Base-by-base conservation (phyloP, 2,113 vertebrate species). In the Mesocricetus auratus region DNA sequence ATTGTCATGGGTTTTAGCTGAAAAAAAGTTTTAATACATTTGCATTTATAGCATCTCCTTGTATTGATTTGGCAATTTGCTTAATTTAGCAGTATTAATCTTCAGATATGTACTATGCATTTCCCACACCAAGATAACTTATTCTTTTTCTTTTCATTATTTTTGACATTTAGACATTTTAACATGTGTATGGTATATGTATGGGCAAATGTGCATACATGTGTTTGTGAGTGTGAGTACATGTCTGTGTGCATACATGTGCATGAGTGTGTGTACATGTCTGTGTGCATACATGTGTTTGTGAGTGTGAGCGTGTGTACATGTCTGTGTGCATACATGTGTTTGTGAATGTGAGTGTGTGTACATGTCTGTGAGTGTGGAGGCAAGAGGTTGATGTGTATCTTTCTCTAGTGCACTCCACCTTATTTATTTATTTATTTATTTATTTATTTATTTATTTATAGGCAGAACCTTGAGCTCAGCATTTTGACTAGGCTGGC, bases 131-230 rank as follows among this genome's bases (percentile, higher is more conserved):
- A 26, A 45, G 39, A 8, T 83, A 81, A 36, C 73, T 66, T 92
- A 53, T 53, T 96, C 31, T 88, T 92, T 95, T 97, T 91, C 50
- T 92, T 74, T 77, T 87, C 39, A 62, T 21, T 94, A 29, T 83
- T 73, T 97, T 95, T 79, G 64, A 89, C 53, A 68, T 69, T 97
- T 93, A 94, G 42, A 66, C 74, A 88, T 89, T 93, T 87, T 22
- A 53, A 56, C 24, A 1, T 13, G 12, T 15, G 21, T 82, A 58
- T 4, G 36, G 21, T 29, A 62, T 42, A 62, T 31, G 15, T 62
- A 42, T 60, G 24, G n/a, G n/a, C 39, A 56, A 26, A 24, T 60
- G n/a, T 62, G 79, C 9, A 4, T 15, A 13, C 26, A 24, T 17
- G 24, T 62, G 36, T 24, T 10, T 26, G 22, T n/a, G 2, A 24